phyloP scores from a whole-genome alignment of 2,888 invertebrate genomes.

The Elaeidobius kamerunicus region DNA sequence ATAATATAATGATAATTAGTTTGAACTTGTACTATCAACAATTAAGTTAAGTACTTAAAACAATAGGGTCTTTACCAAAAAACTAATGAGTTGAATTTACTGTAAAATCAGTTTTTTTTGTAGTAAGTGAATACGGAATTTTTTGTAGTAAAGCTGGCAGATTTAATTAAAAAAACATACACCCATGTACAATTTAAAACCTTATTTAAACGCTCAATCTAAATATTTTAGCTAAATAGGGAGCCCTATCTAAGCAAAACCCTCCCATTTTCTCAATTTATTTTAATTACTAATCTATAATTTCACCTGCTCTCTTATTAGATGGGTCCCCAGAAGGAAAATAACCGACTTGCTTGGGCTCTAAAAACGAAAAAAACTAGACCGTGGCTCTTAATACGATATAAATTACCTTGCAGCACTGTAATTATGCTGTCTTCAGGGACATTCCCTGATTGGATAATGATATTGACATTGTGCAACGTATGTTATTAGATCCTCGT shows the following conservation, averaged over 20 bases:
- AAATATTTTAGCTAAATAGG: no score
- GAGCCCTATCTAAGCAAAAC: no score
- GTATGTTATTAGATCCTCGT: conserved; percentile 48
- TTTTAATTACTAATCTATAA: conserved; percentile 7
- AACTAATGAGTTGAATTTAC: no score
- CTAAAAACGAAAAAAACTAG: conserved; percentile 15
- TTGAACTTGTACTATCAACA: not conserved
- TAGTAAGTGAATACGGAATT: no score
- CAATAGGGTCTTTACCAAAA: no score
- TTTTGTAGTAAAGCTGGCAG: no score
- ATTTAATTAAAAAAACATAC: no score
- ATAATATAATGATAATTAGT: conserved; percentile 17
- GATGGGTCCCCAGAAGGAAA: conserved; percentile 15
- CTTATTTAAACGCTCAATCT: no score
- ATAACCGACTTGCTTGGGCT: conserved; percentile 12
- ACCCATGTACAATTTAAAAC: no score
- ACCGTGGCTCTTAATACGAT: conserved; percentile 46
- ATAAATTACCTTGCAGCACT: conserved; percentile 48
- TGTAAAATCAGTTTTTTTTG: no score
- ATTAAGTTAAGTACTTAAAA: no score
- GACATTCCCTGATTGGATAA: conserved; percentile 52
- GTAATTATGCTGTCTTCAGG: conserved; percentile 50
- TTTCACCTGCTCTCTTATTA: conserved; percentile 14
- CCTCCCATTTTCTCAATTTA: not conserved
- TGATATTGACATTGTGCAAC: conserved; percentile 51